Conservation (phyloP, 2,888 invertebrate species). For the Lasioglossum lativentre region DNA sequence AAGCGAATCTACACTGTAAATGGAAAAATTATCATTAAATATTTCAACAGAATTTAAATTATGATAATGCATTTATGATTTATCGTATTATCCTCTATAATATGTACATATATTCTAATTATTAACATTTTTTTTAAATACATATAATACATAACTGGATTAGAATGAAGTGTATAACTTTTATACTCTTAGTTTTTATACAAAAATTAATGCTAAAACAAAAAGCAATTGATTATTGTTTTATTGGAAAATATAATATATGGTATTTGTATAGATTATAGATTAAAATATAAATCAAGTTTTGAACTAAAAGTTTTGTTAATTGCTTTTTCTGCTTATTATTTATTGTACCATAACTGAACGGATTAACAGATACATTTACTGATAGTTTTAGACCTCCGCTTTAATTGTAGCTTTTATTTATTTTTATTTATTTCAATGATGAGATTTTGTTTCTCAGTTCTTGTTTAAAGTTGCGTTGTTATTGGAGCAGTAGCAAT, state of each 20-base stretch:
- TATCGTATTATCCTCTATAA: slow-evolving; percentile 14
- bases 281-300: neutral
- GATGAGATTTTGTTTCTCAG: neutral
- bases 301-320: slow-evolving; percentile 27
- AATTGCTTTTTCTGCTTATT: neutral
- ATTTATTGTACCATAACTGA: neutral
- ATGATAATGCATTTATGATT: slow-evolving; percentile 30
- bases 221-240: neutral
- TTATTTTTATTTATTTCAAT: neutral
- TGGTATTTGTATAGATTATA: slow-evolving; percentile 9
- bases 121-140: slow-evolving; percentile 20
- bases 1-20: slow-evolving; percentile 15
- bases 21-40: slow-evolving; percentile 22
- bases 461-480: neutral
- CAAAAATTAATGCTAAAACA: slow-evolving; percentile 27
- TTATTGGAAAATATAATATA: slow-evolving; percentile 7
- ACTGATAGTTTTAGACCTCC: neutral
- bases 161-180: neutral
- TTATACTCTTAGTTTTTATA: slow-evolving; percentile 29
- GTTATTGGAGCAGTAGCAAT: neutral
- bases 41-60: slow-evolving; percentile 21
- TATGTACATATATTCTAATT: slow-evolving; percentile 30
- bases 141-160: slow-evolving; percentile 34
- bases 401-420: neutral
- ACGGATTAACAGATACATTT: slow-evolving; percentile 3